These are phyloP conservation scores for Hyaena hyaena DNA, from an alignment of 2,113 vertebrate genomes.

Conservation along the genomic window DNA sequence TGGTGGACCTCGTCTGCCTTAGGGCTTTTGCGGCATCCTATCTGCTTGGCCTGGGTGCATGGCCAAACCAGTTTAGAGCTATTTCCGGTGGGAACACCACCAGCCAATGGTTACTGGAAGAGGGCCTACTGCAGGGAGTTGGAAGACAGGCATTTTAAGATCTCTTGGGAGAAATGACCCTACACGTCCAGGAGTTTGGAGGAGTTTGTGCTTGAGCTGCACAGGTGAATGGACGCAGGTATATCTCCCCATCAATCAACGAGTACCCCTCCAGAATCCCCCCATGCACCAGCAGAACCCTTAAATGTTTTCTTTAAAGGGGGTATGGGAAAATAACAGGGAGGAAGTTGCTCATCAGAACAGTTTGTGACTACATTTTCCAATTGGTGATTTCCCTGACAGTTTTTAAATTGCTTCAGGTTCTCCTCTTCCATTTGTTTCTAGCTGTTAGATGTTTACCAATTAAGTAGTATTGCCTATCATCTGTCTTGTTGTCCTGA, in stretches of 20 bases:
- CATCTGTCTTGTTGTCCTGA: slow-evolving; percentile 55
- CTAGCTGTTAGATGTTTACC: slow-evolving; percentile 67
- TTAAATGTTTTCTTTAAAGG: background rate
- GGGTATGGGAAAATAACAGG: background rate
- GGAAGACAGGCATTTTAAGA: background rate
- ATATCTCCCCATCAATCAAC: background rate
- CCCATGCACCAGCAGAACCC: background rate
- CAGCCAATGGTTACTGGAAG: background rate
- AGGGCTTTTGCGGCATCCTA: background rate
- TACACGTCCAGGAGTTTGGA: background rate
- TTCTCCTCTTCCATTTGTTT: slow-evolving; percentile 58
- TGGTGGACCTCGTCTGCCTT: background rate
- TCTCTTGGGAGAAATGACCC: background rate
- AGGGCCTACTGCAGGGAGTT: background rate
- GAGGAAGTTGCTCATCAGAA: slow-evolving; percentile 30
- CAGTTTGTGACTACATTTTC: slow-evolving; percentile 58
- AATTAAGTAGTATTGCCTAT: slow-evolving; percentile 57
- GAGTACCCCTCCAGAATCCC: background rate
- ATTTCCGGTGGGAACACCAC: background rate
- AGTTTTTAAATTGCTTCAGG: slow-evolving; percentile 72
- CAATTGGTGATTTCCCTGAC: slow-evolving; percentile 65
- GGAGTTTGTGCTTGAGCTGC: background rate
- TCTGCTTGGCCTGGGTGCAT: background rate
- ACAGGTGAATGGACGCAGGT: background rate
- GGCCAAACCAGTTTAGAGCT: background rate